phyloP scores from a whole-genome alignment of 2,888 invertebrate species.

The Drosophila seclusa region DNA sequence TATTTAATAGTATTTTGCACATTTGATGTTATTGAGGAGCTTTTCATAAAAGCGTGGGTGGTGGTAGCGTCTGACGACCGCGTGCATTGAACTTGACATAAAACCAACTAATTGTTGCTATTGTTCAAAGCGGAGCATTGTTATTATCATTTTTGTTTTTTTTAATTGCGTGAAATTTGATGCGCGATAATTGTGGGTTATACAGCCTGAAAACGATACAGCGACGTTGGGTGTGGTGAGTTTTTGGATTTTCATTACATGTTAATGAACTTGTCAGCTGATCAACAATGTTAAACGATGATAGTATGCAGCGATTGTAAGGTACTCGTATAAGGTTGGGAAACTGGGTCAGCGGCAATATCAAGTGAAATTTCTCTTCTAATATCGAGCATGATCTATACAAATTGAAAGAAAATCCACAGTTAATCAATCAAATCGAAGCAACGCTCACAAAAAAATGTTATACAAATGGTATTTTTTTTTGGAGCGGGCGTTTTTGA shows the following conservation, averaged over 20 bases:
- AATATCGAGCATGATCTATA: slow-evolving; percentile 4
- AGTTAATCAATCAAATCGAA: slow-evolving; percentile 34
- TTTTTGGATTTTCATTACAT: slow-evolving; percentile 37
- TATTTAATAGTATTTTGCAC: slow-evolving; percentile 64
- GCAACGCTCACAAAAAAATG: slow-evolving; percentile 13
- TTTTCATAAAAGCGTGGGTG: slow-evolving; percentile 36
- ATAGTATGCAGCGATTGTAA: not conserved
- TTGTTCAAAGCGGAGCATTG: slow-evolving; percentile 43
- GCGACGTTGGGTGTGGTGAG: slow-evolving; percentile 29
- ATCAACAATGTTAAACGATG: slow-evolving; percentile 5
- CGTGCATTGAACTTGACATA: slow-evolving; percentile 78
- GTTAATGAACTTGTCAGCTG: slow-evolving; percentile 53
- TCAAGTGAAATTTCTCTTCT: slow-evolving; percentile 6
- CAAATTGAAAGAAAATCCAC: not conserved
- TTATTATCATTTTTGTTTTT: slow-evolving; percentile 27
- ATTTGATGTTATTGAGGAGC: slow-evolving; percentile 37
- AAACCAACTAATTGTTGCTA: slow-evolving; percentile 67
- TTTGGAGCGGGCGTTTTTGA: slow-evolving; percentile 20
- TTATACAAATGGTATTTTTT: slow-evolving; percentile 17
- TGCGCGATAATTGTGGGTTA: slow-evolving; percentile 74
- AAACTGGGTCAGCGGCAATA: slow-evolving; percentile 40
- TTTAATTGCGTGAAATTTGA: slow-evolving; percentile 75
- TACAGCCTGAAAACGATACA: slow-evolving; percentile 10
- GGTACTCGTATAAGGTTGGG: slow-evolving; percentile 20
- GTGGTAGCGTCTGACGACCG: slow-evolving; percentile 29